Percentiles rank a stretch among this genome's conserved stretches.
Conservation (phyloP, 2,113 vertebrate species). For the Trichechus manatus region DNA sequence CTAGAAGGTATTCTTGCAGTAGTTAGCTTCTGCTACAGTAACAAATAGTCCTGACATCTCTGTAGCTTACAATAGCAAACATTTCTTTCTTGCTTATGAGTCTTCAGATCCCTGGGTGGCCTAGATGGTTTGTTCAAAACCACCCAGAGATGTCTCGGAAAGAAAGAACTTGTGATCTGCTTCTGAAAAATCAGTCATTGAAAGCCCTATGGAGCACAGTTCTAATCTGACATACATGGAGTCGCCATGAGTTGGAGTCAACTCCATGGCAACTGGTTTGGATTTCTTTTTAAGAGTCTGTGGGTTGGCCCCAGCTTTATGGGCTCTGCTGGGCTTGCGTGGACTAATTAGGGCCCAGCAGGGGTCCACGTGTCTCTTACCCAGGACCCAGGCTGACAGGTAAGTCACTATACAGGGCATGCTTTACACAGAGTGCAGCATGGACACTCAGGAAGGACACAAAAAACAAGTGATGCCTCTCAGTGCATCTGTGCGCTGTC, state of each 20-base stretch:
- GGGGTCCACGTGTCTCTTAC: fast-evolving
- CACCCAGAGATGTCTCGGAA: neutral
- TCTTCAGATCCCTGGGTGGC: neutral
- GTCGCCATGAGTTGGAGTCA: neutral
- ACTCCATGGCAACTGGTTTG: neutral
- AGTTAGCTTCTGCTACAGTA: neutral
- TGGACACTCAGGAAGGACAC: neutral
- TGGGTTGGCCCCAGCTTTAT: too few species aligned
- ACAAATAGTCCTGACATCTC: neutral
- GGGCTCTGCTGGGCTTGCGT: neutral
- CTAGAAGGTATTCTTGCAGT: neutral
- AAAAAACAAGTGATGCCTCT: too few species aligned
- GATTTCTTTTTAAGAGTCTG: neutral
- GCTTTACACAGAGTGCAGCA: too few species aligned
- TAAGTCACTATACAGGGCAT: too few species aligned
- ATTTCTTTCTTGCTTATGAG: fast-evolving
- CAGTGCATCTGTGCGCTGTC: neutral
- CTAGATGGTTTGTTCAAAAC: neutral
- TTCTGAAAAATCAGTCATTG: neutral
- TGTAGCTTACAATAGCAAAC: neutral
- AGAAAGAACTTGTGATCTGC: neutral
- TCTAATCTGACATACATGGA: neutral
- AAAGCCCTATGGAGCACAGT: neutral
- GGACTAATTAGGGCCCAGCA: too few species aligned
- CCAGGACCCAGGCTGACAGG: neutral